Evolutionary conservation across 2,797 vertebrate genomes (phyloP), one percentile per base, ranked within the genome.

Genomic region (Nannoperca obscura): DNA sequence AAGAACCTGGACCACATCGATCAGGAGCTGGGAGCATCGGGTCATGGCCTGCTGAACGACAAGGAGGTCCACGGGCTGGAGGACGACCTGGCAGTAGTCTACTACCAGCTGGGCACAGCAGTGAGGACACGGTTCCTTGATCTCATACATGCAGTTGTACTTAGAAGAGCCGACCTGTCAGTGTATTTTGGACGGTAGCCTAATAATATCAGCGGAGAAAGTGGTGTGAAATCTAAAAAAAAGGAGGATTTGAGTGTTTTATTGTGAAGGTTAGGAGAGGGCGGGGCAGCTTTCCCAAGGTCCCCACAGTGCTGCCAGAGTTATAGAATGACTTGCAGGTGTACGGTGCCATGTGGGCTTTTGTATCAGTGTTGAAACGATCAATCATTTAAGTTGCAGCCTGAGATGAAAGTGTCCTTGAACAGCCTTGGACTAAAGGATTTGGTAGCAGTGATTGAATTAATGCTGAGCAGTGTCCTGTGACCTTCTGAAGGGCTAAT

Each of bases 1-100:
- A 95, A 94, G 80, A 92, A 93, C 81, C 82, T 95, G 82, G 95
- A 95, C 76, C 78, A 90, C 66, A 93, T 95, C 3, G 95, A 95
- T 54, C 88, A 91, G 72, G 93, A 95, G 87, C 87, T 95, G 77
- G 89, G 88, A 0, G 68, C 38, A 0, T 66, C 77, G 0, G 90
- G 87, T 0, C 83, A 85, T 0, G 94, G 93, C 17, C 89, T 94
- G 30, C 80, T 93, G 82, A 76, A 80, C 0, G 90, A 94, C 42
- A 73, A 58, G 34, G 92, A 91, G 64, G 88, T 94, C 62, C 93
- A 91, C 19, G 52, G 38, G 24, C 92, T 93, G 85, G 95, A 95
- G 82, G 92, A 94, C 20, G 90, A 94, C 84, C 89, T 95, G 77
- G 84, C 89, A 0, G 91, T 92, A 27, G 92, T 93, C n/a, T 95